These are phyloP conservation scores for Eumaeus atala DNA, from an alignment of 1,140 invertebrate species.

Conservation along the genomic window DNA sequence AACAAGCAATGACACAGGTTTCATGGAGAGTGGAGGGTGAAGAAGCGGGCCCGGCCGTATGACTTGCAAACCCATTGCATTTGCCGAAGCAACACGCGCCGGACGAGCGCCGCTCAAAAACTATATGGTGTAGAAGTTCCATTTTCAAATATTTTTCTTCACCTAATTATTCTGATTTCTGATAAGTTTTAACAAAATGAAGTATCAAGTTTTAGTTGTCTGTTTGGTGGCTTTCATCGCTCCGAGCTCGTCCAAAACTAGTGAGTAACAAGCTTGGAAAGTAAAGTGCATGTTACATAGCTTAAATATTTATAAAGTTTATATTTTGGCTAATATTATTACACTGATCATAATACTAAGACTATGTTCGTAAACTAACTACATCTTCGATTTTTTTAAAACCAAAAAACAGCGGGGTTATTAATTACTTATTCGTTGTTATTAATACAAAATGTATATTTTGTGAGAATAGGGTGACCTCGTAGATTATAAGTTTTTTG, in stretches of 20 bases:
- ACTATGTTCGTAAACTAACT: too few species aligned
- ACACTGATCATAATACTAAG: too few species aligned
- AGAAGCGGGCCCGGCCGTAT: neutral
- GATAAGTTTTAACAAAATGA: conserved; percentile 36
- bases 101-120: conserved; percentile 26
- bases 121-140: conserved; percentile 16
- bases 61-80: conserved; percentile 32
- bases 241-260: conserved; percentile 49
- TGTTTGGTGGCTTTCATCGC: conserved; percentile 42
- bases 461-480: too few species aligned
- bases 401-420: too few species aligned
- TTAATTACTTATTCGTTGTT: too few species aligned
- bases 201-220: conserved; percentile 39
- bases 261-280: conserved; percentile 38
- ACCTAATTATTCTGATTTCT: conserved; percentile 14
- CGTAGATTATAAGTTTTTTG: too few species aligned
- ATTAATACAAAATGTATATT: too few species aligned
- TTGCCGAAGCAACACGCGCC: conserved; percentile 31
- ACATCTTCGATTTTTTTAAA: too few species aligned
- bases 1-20: neutral
- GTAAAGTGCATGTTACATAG: neutral
- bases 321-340: too few species aligned
- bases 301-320: too few species aligned
- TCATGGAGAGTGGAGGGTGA: neutral
- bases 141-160: conserved; percentile 11